Conservation (phyloP, 2,113 vertebrate species). For the Rhinichthys klamathensis region DNA sequence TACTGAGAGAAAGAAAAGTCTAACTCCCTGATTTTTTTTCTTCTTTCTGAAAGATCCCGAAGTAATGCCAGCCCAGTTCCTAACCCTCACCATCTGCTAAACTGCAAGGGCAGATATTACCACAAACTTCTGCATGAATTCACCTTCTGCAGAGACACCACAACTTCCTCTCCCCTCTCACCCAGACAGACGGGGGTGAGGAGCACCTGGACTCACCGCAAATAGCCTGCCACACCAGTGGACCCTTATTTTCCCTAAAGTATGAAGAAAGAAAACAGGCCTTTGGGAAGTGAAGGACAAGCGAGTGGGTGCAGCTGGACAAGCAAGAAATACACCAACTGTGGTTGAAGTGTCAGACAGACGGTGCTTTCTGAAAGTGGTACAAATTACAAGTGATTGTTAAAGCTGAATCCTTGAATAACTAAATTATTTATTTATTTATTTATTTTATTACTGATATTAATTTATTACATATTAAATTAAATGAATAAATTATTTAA, state of each 20-base stretch:
- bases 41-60: not conserved
- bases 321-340: slow-evolving; percentile 67
- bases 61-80: slow-evolving; percentile 1
- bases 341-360: slow-evolving; percentile 1
- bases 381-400: slow-evolving; percentile 38
- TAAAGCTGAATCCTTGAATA: not conserved
- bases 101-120: not conserved
- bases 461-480: not conserved
- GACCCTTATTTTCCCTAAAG: slow-evolving; percentile 42
- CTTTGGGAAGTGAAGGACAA: slow-evolving; percentile 35
- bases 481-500: not conserved
- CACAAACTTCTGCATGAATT: slow-evolving; percentile 16
- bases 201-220: slow-evolving; percentile 60
- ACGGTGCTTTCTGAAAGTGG: not conserved
- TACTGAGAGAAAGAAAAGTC: not conserved
- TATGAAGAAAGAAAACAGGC: slow-evolving; percentile 62
- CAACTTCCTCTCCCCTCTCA: not conserved
- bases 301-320: slow-evolving; percentile 76
- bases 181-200: slow-evolving; percentile 22
- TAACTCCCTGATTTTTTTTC: not conserved
- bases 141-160: slow-evolving; percentile 29
- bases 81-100: slow-evolving; percentile 31
- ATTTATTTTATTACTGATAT: not conserved
- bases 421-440: not conserved
- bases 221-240: slow-evolving; percentile 62